These are phyloP conservation scores for Luidia sarsii DNA, from an alignment of 53 echinoderm and acorn worm genomes.

Conservation along the genomic window DNA sequence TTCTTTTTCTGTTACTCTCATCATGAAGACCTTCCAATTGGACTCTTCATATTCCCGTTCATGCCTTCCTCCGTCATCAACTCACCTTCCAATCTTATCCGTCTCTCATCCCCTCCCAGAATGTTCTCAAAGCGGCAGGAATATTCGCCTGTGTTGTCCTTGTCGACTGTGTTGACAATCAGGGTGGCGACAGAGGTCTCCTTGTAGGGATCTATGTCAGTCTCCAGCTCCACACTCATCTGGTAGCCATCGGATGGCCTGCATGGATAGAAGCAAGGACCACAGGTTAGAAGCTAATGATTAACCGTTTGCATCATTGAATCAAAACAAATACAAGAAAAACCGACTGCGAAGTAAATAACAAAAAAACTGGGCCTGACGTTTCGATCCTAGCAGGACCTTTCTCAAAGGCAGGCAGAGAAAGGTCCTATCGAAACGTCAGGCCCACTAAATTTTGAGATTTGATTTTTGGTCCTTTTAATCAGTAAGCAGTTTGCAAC, in stretches of 20 bases:
- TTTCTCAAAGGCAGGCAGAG: too few species aligned
- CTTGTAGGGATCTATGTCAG: constrained; percentile 34
- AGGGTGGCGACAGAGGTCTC: constrained; percentile 48
- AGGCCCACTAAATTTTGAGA: too few species aligned
- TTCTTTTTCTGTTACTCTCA: too few species aligned
- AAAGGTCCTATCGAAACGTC: too few species aligned
- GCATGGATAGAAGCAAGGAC: background rate
- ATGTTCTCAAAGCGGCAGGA: constrained; percentile 46
- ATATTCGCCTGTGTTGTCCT: constrained; percentile 18
- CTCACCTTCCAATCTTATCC: constrained; percentile 27
- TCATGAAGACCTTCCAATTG: too few species aligned
- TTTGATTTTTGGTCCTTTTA: too few species aligned
- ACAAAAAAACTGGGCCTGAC: too few species aligned
- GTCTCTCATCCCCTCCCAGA: constrained; percentile 8
- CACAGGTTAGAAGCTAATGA: background rate
- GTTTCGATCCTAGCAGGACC: too few species aligned
- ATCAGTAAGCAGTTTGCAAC: too few species aligned
- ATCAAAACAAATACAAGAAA: background rate
- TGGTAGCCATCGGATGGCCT: constrained; percentile 18
- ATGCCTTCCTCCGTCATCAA: too few species aligned
- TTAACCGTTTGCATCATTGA: background rate
- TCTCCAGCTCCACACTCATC: constrained; percentile 13
- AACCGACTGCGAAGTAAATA: background rate
- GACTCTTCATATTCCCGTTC: too few species aligned
- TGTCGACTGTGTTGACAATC: constrained; percentile 11